A percentile compares a stretch with the other conserved stretches of the same genome.
These are phyloP conservation scores for Allolobophora icterica DNA, from an alignment of 2,888 invertebrate genomes.

Conservation along the genomic window DNA sequence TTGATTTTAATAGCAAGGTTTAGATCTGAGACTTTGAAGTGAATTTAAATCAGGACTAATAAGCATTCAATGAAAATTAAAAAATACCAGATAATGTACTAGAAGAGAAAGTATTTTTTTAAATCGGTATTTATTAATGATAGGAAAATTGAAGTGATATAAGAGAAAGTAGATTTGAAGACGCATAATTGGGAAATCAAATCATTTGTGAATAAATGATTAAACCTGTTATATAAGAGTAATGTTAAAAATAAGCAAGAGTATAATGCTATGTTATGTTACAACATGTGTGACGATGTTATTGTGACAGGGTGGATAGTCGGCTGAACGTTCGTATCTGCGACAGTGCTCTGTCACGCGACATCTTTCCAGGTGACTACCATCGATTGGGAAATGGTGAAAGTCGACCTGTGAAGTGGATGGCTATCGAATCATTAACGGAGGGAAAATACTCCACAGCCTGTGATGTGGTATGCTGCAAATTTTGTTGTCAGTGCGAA, in stretches of 20 bases:
- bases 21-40: neutral
- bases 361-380: conserved; percentile 93
- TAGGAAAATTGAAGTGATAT: neutral
- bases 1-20: neutral
- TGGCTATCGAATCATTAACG: conserved; percentile 86
- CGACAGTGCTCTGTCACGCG: conserved; percentile 89
- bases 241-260: neutral
- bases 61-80: neutral
- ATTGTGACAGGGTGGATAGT: conserved; percentile 48
- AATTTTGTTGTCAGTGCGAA: neutral
- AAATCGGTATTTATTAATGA: neutral
- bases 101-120: neutral
- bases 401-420: conserved; percentile 95
- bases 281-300: neutral
- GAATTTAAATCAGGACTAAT: neutral
- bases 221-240: too few relatives aligned
- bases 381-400: conserved; percentile 95
- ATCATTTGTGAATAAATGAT: too few relatives aligned
- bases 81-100: neutral
- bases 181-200: too few relatives aligned
- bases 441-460: conserved; percentile 85
- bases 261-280: neutral
- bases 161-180: neutral
- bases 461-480: conserved; percentile 82
- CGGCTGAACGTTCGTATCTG: conserved; percentile 78